These are phyloP conservation scores for Pangasianodon hypophthalmus DNA, from an alignment of 2,113 vertebrate genomes.

Conservation along the genomic window DNA sequence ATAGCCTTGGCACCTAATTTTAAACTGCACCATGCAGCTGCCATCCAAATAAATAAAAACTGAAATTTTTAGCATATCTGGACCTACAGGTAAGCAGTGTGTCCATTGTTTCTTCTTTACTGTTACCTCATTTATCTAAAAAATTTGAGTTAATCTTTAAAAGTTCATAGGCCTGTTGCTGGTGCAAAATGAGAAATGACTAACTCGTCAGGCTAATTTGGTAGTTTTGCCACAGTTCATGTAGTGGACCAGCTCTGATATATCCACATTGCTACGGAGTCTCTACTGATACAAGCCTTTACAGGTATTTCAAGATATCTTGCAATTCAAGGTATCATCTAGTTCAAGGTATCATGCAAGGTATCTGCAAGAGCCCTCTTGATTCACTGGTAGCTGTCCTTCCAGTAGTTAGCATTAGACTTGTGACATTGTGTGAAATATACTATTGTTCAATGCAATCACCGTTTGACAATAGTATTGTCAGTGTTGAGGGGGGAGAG, in stretches of 20 bases:
- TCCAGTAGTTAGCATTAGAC: not conserved
- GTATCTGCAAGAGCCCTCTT: not conserved
- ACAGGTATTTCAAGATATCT: not conserved
- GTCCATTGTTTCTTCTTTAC: not conserved
- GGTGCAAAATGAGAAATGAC: slow-evolving; percentile 8
- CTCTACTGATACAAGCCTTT: not conserved
- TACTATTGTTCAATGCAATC: not conserved
- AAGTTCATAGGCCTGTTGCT: not conserved
- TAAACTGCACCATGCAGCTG: not conserved
- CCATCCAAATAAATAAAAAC: slow-evolving; percentile 13
- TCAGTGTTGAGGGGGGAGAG: not conserved
- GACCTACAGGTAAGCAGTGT: not conserved
- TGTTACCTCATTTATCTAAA: not conserved
- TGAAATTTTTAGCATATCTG: not conserved
- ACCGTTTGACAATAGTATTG: not conserved
- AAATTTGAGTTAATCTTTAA: too few species aligned
- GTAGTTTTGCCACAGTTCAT: not conserved
- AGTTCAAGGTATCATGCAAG: not conserved
- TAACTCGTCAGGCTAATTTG: not conserved
- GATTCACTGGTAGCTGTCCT: not conserved
- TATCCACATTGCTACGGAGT: not conserved
- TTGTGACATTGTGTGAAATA: not conserved
- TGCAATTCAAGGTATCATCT: too few species aligned
- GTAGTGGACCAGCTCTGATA: not conserved
- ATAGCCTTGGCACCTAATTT: not conserved